A percentile compares a stretch with the other conserved stretches of the same genome.
These are phyloP conservation scores for Amblyteles armatorius DNA, from an alignment of 2,888 invertebrate genomes.

Conservation along the genomic window DNA sequence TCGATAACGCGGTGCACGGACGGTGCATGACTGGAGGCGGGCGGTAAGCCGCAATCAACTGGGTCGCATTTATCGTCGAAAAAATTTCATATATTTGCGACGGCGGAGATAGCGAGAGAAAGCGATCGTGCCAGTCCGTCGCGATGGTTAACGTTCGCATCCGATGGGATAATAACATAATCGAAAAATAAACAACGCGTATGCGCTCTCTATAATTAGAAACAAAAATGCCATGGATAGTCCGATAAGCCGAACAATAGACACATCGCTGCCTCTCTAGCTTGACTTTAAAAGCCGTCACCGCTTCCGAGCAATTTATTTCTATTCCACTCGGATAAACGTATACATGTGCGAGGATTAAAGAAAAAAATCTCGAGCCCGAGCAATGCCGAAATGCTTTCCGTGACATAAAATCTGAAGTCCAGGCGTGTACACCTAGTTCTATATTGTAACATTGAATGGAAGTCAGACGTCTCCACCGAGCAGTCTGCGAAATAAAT, in stretches of 20 bases:
- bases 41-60: slow-evolving; percentile 52
- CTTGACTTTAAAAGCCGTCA: slow-evolving; percentile 25
- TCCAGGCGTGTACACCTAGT: neutral
- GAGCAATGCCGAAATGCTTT: neutral
- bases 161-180: slow-evolving; percentile 42
- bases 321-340: slow-evolving; percentile 56
- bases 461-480: neutral
- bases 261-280: slow-evolving; percentile 38
- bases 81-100: slow-evolving; percentile 51
- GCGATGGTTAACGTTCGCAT: slow-evolving; percentile 38
- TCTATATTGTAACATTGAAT: neutral
- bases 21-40: slow-evolving; percentile 38
- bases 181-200: slow-evolving; percentile 22
- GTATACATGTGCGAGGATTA: slow-evolving; percentile 29
- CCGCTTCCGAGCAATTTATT: slow-evolving; percentile 57
- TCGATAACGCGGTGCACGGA: slow-evolving; percentile 11
- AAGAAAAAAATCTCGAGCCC: neutral
- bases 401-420: neutral
- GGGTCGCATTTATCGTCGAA: slow-evolving; percentile 62
- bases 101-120: slow-evolving; percentile 23
- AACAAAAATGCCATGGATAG: slow-evolving; percentile 2
- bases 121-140: slow-evolving; percentile 29
- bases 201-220: neutral
- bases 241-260: slow-evolving; percentile 30
- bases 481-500: neutral